Percentiles rank a stretch among this genome's conserved stretches.
Conservation (phyloP, 2,888 invertebrate genomes). For the Abrostola tripartita region DNA sequence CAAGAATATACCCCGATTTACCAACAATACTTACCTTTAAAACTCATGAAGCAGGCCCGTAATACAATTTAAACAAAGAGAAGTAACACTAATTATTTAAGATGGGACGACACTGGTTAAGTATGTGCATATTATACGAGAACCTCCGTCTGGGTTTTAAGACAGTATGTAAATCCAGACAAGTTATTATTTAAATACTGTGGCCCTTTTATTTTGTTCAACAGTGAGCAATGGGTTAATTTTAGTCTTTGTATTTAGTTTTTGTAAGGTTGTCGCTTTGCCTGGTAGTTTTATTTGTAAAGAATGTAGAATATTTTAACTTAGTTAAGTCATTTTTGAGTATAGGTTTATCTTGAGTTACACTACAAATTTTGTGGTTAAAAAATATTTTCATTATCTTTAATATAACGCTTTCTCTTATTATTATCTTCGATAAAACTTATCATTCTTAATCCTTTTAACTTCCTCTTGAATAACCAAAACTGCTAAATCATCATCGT, state of each 20-base stretch:
- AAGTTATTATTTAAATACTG: slow-evolving; percentile 56
- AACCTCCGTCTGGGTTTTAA: slow-evolving; percentile 45
- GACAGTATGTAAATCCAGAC: slow-evolving; percentile 56
- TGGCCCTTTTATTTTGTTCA: slow-evolving; percentile 19
- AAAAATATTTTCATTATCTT: too few species aligned
- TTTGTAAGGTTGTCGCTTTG: slow-evolving; percentile 6
- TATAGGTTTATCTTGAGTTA: too few species aligned
- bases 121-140: slow-evolving; percentile 75
- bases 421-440: too few species aligned
- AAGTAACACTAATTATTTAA: slow-evolving; percentile 75
- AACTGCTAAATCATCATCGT: too few species aligned
- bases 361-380: too few species aligned
- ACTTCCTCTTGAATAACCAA: too few species aligned
- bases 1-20: not conserved
- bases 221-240: slow-evolving; percentile 24
- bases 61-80: slow-evolving; percentile 36
- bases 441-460: too few species aligned
- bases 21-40: not conserved
- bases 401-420: too few species aligned
- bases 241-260: slow-evolving; percentile 12
- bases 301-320: not conserved
- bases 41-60: not conserved
- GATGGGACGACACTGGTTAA: slow-evolving; percentile 75
- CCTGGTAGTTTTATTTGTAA: not conserved
- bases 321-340: too few species aligned